Evolutionary conservation across 2,888 invertebrate species (phyloP), one percentile per base, ranked within the genome.

Genomic region (Caenorhabditis zanzibari): DNA sequence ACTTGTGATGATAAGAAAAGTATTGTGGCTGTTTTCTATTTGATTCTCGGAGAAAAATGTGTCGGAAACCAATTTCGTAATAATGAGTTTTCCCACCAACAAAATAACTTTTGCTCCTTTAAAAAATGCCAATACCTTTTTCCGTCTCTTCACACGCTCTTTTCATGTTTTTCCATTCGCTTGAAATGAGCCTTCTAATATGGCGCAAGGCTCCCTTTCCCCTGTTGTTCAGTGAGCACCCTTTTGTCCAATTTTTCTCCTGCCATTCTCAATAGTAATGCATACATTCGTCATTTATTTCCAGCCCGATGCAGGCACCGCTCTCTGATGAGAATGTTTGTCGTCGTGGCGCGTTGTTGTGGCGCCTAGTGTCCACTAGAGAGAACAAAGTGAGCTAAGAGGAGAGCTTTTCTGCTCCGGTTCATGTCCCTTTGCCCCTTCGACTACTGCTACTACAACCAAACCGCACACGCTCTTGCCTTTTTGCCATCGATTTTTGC

Each of bases 331-430:
- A 79, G 64, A 63, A 71, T 71, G 64, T 79, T 79, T 77, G 69
- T 79, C 56, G 71, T 71, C 38, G 68, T 66, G 66, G 38, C 38
- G 32, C 41, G 61, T 71, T 77, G 54, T 54, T 54, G 69, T 38
- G 19, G 47, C 76, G 24, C 59, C 52, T 52, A 58, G 76, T 68
- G 76, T 77, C 63, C 77, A 63, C 77, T 77, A 69, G 69, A 77
- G 63, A 77, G 63, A 77, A 77, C 77, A 54, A 77, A 77, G 77
- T 77, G 69, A 69, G 76, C 68, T 38, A 69, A 41, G 76, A 76
- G 68, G 38, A 38, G 47, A 63, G 71, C 71, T 69, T 32, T 26
- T 41, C 61, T 41, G 24, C 22, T 19, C 47, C 47, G 63, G 44
- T 63, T 63, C 26, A 52, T 54, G 69, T 69, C 79, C 63, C 38